Conservation (phyloP, 2,113 vertebrate species). For the Chaetodon auriga region DNA sequence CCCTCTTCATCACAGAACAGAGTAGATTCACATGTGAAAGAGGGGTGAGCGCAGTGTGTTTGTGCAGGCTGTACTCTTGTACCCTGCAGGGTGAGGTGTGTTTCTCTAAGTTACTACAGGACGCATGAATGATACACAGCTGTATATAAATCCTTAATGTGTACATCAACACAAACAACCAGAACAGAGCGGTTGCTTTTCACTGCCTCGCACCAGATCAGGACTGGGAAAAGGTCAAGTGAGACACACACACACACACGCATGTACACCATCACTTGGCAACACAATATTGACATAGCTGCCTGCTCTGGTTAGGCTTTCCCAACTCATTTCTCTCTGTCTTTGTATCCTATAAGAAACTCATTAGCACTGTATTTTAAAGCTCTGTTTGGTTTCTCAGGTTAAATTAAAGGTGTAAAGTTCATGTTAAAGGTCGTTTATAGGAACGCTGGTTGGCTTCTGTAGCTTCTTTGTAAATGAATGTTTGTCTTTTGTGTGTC, state of each 20-base stretch:
- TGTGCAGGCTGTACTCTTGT: neutral
- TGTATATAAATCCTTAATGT: conserved; percentile 38
- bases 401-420: too few species aligned
- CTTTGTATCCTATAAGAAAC: neutral
- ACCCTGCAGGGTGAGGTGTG: neutral
- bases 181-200: conserved; percentile 25
- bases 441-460: neutral
- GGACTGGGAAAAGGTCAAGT: conserved; percentile 52
- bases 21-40: neutral
- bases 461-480: too few species aligned
- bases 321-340: neutral
- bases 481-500: conserved; percentile 3
- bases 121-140: neutral
- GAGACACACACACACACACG: conserved; percentile 22
- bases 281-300: conserved; percentile 17
- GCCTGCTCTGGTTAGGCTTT: neutral
- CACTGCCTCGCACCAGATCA: conserved; percentile 35
- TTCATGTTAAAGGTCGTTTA: neutral
- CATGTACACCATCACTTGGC: conserved; percentile 21
- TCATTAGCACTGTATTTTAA: neutral
- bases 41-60: too few species aligned
- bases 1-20: neutral
- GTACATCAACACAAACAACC: conserved; percentile 40
- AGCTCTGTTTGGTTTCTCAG: too few species aligned
- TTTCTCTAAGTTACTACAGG: neutral